phyloP scores from a whole-genome alignment of 2,113 vertebrate genomes.

The Hucho hucho region DNA sequence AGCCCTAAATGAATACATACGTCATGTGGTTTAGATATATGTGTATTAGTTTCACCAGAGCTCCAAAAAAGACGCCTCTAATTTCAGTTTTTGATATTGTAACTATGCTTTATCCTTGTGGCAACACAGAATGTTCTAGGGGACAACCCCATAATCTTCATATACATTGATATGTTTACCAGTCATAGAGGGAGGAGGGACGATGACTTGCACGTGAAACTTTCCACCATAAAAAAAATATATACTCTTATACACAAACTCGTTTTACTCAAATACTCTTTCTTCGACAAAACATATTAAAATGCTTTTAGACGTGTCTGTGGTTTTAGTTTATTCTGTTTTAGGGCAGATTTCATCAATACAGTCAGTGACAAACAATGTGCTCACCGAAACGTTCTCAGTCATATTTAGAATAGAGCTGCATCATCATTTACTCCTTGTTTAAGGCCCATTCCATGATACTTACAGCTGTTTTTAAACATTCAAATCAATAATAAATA shows the following conservation, averaged over 20 bases:
- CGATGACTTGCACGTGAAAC: slow-evolving; percentile 7
- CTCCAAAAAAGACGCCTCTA: slow-evolving; percentile 54
- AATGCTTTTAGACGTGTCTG: too few relatives aligned
- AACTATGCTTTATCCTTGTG: slow-evolving; percentile 59
- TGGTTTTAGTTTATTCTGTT: background rate
- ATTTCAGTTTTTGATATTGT: slow-evolving; percentile 65
- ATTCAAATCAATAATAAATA: background rate
- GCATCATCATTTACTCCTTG: too few relatives aligned
- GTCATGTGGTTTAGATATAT: slow-evolving; percentile 66
- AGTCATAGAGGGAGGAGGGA: slow-evolving; percentile 30
- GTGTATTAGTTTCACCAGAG: slow-evolving; percentile 55
- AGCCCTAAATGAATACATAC: slow-evolving; percentile 64
- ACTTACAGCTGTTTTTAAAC: background rate
- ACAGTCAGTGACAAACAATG: slow-evolving; percentile 2
- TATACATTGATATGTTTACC: slow-evolving; percentile 40
- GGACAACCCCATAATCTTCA: slow-evolving; percentile 59
- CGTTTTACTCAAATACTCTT: background rate
- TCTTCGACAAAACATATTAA: background rate
- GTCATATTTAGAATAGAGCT: too few relatives aligned
- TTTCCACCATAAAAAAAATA: slow-evolving; percentile 15
- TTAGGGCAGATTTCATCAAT: slow-evolving; percentile 5
- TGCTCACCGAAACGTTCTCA: background rate
- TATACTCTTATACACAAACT: too few relatives aligned
- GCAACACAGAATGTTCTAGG: slow-evolving; percentile 51
- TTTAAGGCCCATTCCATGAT: too few relatives aligned